A percentile compares a stretch with the other conserved stretches of the same genome.
Conservation (phyloP, 2,113 vertebrate species). For the Pundamilia nyererei region DNA sequence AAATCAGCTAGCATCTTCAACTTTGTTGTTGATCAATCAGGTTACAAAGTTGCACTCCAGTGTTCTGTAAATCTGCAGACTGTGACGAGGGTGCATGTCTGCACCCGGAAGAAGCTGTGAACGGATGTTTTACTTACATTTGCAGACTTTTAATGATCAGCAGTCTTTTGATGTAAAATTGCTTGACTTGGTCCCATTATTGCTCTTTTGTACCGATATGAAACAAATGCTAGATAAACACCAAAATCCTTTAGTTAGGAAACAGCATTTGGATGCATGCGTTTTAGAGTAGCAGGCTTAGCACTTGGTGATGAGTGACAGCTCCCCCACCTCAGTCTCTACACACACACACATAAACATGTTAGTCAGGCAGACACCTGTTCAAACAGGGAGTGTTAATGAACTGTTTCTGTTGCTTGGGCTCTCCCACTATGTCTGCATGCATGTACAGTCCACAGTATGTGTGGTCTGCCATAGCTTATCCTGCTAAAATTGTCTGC, state of each 20-base stretch:
- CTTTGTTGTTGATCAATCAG: background rate
- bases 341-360: background rate
- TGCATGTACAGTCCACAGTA: conserved; percentile 1
- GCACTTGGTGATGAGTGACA: conserved; percentile 31
- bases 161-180: background rate
- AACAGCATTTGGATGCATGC: background rate
- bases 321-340: background rate
- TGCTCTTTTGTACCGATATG: background rate
- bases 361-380: conserved; percentile 61
- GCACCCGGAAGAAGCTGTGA: background rate
- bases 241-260: background rate
- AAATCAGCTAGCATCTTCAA: background rate
- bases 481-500: background rate
- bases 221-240: background rate
- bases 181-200: background rate
- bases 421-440: background rate
- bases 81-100: background rate
- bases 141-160: background rate
- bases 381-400: conserved; percentile 71
- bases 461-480: conserved; percentile 22
- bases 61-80: background rate
- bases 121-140: background rate
- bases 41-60: background rate
- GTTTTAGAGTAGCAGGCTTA: conserved; percentile 20
- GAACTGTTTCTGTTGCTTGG: conserved; percentile 20